Percentiles rank a stretch among this genome's conserved stretches.
Conservation (phyloP, 2,113 vertebrate genomes). For the Empidonax alnorum region DNA sequence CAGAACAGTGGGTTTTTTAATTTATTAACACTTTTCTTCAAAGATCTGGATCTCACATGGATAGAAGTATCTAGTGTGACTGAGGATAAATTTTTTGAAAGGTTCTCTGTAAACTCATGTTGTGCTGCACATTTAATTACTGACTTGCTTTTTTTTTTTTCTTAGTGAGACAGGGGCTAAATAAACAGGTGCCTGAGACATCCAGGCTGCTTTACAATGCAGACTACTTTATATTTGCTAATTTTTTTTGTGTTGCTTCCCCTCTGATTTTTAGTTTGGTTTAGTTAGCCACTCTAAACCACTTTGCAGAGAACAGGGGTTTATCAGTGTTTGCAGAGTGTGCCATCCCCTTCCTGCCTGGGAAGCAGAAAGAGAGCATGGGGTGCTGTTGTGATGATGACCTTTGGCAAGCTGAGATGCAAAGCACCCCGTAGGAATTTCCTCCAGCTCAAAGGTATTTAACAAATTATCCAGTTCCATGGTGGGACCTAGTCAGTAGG, state of each 20-base stretch:
- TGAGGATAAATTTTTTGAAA: neutral
- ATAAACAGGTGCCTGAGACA: neutral
- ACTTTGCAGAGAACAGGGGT: neutral
- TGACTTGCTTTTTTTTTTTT: neutral
- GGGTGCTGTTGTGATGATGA: slow-evolving; percentile 32
- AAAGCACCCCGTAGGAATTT: slow-evolving; percentile 35
- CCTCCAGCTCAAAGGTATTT: slow-evolving; percentile 27
- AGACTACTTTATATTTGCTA: neutral
- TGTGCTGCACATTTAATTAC: neutral
- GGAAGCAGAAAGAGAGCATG: slow-evolving; percentile 7
- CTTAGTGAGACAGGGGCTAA: neutral
- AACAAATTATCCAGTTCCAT: slow-evolving; percentile 29
- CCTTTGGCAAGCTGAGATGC: slow-evolving; percentile 54
- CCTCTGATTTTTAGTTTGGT: neutral
- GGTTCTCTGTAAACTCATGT: neutral
- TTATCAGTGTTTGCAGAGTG: slow-evolving; percentile 3
- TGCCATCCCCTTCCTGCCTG: slow-evolving; percentile 9
- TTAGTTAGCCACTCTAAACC: neutral
- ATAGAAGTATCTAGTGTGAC: neutral
- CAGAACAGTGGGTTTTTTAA: neutral
- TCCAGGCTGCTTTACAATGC: neutral
- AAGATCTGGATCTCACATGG: neutral
- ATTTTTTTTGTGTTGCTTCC: neutral
- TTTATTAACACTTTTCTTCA: neutral
- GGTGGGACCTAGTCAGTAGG: slow-evolving; percentile 38